Evolutionary conservation across 2,888 invertebrate species (phyloP).

Genomic region (Agrilus biguttatus): DNA sequence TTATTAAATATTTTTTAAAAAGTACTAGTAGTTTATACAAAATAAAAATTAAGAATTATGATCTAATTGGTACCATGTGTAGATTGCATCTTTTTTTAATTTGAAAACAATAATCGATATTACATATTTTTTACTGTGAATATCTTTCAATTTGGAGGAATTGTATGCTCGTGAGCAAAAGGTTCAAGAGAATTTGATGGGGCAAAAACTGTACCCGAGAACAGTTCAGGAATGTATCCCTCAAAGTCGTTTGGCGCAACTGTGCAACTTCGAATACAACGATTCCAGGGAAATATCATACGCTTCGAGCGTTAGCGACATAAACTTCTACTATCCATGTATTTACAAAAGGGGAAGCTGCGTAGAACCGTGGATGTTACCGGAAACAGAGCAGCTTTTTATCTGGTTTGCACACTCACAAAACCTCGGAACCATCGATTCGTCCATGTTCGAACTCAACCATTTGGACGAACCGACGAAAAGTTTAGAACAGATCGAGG

Average conservation of each 20-base stretch:
- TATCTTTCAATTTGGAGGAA: constrained; percentile 10
- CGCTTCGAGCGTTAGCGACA: constrained; percentile 14
- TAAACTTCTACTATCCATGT: constrained; percentile 13
- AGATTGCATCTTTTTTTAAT: too few species aligned
- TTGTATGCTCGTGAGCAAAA: constrained; percentile 18
- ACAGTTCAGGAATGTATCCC: constrained; percentile 51
- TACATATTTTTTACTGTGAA: too few species aligned
- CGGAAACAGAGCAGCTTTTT: constrained; percentile 35
- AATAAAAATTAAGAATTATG: too few species aligned
- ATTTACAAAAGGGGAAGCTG: constrained; percentile 7
- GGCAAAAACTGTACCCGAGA: constrained; percentile 24
- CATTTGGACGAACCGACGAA: constrained; percentile 11
- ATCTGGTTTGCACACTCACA: constrained; percentile 17
- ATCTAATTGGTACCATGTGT: too few species aligned
- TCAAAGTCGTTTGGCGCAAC: constrained; percentile 41
- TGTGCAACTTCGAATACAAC: constrained; percentile 36
- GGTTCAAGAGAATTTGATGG: constrained; percentile 16
- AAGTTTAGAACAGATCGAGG: constrained; percentile 4
- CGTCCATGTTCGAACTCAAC: constrained; percentile 11
- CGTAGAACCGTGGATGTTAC: constrained; percentile 49
- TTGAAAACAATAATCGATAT: too few species aligned
- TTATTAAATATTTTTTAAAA: too few species aligned
- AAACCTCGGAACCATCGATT: constrained; percentile 12
- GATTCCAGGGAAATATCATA: constrained; percentile 33
- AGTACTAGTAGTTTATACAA: too few species aligned